These are phyloP conservation scores for Cerastoderma edule DNA, from an alignment of 2,888 invertebrate genomes.

Conservation along the genomic window DNA sequence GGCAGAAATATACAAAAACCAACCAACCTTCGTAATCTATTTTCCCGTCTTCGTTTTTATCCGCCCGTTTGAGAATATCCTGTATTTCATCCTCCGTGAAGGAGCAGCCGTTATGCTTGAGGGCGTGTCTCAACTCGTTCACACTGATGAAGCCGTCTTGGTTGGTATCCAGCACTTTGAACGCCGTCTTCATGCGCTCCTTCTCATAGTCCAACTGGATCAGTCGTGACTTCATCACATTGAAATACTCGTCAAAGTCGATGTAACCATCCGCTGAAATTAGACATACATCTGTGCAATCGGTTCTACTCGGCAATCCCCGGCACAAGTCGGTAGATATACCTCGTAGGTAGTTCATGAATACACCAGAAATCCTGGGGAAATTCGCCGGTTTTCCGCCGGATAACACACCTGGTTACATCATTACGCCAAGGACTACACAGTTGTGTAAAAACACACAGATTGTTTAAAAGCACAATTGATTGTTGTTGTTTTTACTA, in stretches of 20 bases:
- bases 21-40: constrained; percentile 55
- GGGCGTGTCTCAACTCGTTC: constrained; percentile 44
- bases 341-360: too few relatives aligned
- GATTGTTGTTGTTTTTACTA: too few relatives aligned
- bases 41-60: constrained; percentile 54
- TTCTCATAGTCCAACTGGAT: constrained; percentile 54
- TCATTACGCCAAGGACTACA: too few relatives aligned
- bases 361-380: too few relatives aligned
- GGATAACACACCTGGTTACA: too few relatives aligned
- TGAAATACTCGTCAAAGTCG: constrained; percentile 60
- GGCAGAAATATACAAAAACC: not conserved
- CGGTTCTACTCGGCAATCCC: too few relatives aligned
- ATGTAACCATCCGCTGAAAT: constrained; percentile 60
- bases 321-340: too few relatives aligned
- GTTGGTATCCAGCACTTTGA: constrained; percentile 51
- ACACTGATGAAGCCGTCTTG: constrained; percentile 48
- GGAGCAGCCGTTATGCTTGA: constrained; percentile 33
- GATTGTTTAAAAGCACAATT: too few relatives aligned
- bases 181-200: constrained; percentile 59
- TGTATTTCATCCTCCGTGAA: constrained; percentile 49
- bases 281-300: too few relatives aligned
- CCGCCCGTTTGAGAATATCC: constrained; percentile 46
- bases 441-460: too few relatives aligned
- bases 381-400: too few relatives aligned
- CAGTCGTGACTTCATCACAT: constrained; percentile 53